Evolutionary conservation across 2,888 invertebrate species (phyloP).

Genomic region (Nemotelus pantherinus): DNA sequence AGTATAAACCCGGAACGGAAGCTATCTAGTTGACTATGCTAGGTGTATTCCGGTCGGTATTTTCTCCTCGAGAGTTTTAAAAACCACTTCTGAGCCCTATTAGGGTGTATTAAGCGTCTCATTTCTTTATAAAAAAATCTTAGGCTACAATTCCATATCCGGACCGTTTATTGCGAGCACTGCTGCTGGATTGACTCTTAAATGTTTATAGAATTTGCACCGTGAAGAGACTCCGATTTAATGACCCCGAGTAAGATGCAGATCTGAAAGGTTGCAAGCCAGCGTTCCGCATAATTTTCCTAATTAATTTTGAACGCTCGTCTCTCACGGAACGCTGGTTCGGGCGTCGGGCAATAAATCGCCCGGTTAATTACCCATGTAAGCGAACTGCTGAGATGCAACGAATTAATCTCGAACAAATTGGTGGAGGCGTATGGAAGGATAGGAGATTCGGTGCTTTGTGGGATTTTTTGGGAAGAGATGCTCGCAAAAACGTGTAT

Average conservation of each 20-base stretch:
- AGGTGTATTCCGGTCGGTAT: not conserved
- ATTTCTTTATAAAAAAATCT: no score
- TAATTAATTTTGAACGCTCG: slow-evolving; percentile 46
- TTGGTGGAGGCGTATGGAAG: slow-evolving; percentile 34
- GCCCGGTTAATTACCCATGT: slow-evolving; percentile 43
- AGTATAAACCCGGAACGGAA: no score
- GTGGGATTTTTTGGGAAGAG: not conserved
- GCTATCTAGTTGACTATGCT: no score
- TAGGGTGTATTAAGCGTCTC: slow-evolving; percentile 47
- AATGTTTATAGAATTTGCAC: slow-evolving; percentile 37
- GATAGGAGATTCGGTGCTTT: not conserved
- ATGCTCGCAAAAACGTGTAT: no score
- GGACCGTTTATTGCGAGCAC: not conserved
- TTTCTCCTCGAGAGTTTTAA: slow-evolving; percentile 44
- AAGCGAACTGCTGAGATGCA: slow-evolving; percentile 38
- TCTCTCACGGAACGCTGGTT: slow-evolving; percentile 34
- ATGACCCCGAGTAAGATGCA: slow-evolving; percentile 45
- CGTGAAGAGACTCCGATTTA: slow-evolving; percentile 42
- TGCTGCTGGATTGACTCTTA: not conserved
- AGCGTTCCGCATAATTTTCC: slow-evolving; percentile 37
- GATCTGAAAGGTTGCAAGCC: slow-evolving; percentile 7
- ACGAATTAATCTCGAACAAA: slow-evolving; percentile 47
- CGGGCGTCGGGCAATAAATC: slow-evolving; percentile 45
- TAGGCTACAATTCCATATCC: no score
- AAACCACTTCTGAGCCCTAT: slow-evolving; percentile 49